Evolutionary conservation across 1,140 invertebrate species (phyloP).

Genomic region (Drosophila parvula): DNA sequence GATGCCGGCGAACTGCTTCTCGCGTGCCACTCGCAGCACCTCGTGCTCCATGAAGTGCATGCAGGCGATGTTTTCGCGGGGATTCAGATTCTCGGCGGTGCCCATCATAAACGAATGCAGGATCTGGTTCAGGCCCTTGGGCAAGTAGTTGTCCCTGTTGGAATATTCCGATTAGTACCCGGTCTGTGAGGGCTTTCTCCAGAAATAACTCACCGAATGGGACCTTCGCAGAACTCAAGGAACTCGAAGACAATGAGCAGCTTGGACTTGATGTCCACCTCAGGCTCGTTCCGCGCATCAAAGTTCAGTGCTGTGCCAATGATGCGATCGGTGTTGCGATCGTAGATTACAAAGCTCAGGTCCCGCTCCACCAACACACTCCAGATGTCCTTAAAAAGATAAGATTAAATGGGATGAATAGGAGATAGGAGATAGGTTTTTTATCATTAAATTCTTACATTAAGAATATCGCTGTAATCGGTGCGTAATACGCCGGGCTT

Average conservation of each 20-base stretch:
- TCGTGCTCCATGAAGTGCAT: conserved; percentile 92
- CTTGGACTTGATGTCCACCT: conserved; percentile 87
- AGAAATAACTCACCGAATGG: conserved; percentile 86
- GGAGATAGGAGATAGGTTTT: neutral
- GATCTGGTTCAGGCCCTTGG: conserved; percentile 88
- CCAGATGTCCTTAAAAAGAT: conserved; percentile 86
- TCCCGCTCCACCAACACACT: conserved; percentile 87
- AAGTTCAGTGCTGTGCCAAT: conserved; percentile 91
- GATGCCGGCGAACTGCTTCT: conserved; percentile 88
- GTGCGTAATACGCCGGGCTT: conserved; percentile 86
- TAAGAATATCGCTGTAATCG: conserved; percentile 89
- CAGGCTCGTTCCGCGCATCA: conserved; percentile 91
- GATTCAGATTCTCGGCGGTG: conserved; percentile 87
- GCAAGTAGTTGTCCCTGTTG: conserved; percentile 86
- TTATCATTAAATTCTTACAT: conserved; percentile 59
- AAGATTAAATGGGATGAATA: neutral
- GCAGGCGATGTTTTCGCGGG: conserved; percentile 90
- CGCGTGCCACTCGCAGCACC: conserved; percentile 87
- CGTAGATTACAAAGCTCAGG: conserved; percentile 89
- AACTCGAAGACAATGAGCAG: conserved; percentile 91
- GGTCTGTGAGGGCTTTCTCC: too few relatives aligned
- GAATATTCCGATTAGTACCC: neutral
- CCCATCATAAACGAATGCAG: conserved; percentile 95
- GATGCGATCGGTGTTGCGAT: conserved; percentile 70
- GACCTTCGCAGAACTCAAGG: conserved; percentile 90